Evolutionary conservation across 2,113 vertebrate species (phyloP).

Genomic region (Zosterops hypoxanthus): DNA sequence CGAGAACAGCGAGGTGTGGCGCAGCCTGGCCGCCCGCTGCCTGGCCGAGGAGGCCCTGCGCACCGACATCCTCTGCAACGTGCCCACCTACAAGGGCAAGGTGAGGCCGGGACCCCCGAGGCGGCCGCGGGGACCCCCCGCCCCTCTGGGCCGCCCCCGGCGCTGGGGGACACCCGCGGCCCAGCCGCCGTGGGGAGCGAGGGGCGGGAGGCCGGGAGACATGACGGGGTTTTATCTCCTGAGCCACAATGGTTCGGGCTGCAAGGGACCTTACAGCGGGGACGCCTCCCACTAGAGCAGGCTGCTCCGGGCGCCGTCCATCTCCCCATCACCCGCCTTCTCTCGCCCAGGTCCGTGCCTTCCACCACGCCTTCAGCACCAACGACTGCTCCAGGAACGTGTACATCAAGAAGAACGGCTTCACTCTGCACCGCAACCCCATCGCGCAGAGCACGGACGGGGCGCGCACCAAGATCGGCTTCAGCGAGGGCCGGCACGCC

Average conservation of each 20-base stretch:
- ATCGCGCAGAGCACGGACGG: conserved; percentile 98
- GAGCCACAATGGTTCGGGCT: background rate
- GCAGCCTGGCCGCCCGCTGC: conserved; percentile 85
- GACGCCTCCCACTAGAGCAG: background rate
- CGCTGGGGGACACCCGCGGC: rapidly evolving
- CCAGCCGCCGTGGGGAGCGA: background rate
- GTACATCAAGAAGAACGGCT: conserved; percentile 98
- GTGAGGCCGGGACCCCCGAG: conserved; percentile 70
- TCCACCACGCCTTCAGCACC: conserved; percentile 94
- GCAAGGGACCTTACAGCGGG: background rate
- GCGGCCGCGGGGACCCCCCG: background rate
- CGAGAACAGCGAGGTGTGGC: conserved; percentile 99
- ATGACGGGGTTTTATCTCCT: background rate
- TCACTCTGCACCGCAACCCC: conserved; percentile 97
- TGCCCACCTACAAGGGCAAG: conserved; percentile 93
- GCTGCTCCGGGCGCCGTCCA: background rate
- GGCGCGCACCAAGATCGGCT: conserved; percentile 95
- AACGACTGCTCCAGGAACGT: conserved; percentile 98
- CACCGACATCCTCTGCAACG: conserved; percentile 96
- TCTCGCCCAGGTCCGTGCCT: conserved; percentile 85
- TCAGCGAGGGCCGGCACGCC: conserved; percentile 94
- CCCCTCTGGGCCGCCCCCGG: background rate
- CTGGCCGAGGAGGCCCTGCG: conserved; percentile 91
- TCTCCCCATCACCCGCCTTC: background rate
- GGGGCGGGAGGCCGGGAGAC: background rate